phyloP scores from a whole-genome alignment of 2,797 vertebrate species.

The Eulemur mongoz region DNA sequence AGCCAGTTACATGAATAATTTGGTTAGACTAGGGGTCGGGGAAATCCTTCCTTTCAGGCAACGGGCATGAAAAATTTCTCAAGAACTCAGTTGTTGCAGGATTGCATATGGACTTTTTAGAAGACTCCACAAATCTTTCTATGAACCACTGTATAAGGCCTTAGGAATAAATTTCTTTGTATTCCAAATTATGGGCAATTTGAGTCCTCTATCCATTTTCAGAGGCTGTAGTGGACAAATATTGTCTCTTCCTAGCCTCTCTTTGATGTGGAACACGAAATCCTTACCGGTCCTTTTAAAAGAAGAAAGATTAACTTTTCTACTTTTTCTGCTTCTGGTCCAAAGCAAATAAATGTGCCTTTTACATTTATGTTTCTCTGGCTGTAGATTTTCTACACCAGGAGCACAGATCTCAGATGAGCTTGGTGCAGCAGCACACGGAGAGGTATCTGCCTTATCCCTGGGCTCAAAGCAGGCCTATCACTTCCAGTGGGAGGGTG shows the following conservation, averaged over 20 bases:
- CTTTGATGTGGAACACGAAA: constrained; percentile 18
- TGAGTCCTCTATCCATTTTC: background rate
- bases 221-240: constrained; percentile 23
- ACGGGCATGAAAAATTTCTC: background rate
- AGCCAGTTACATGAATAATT: background rate
- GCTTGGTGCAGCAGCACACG: background rate
- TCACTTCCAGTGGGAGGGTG: background rate
- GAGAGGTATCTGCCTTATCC: background rate
- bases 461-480: background rate
- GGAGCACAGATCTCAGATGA: background rate
- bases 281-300: constrained; percentile 27
- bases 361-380: constrained; percentile 22
- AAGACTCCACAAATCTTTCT: background rate
- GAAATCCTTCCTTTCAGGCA: background rate
- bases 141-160: background rate
- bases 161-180: constrained; percentile 25
- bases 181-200: background rate
- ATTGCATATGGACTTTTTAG: background rate
- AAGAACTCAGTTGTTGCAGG: background rate
- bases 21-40: background rate
- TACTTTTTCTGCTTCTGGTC: constrained; percentile 50
- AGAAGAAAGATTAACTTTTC: constrained; percentile 50
- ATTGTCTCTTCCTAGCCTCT: background rate
- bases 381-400: background rate
- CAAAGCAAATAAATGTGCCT: constrained; percentile 48